Conservation (phyloP, 2,113 vertebrate species). For the Bubalus kerabau region DNA sequence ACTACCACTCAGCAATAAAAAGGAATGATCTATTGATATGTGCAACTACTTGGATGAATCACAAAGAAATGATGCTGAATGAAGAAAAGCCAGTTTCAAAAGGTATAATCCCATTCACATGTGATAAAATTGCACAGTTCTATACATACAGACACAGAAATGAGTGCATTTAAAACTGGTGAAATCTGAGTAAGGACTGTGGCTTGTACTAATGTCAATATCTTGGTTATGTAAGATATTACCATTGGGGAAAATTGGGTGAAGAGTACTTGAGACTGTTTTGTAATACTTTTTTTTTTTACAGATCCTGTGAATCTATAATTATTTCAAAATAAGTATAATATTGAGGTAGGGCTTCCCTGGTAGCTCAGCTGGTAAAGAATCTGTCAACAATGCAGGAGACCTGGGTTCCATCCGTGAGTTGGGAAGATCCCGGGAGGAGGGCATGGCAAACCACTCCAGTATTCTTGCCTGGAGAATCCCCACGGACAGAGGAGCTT, state of each 20-base stretch:
- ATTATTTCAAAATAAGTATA: constrained; percentile 38
- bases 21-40: background rate
- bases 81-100: constrained; percentile 24
- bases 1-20: constrained; percentile 31
- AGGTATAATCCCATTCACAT: background rate
- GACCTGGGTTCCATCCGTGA: background rate
- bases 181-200: constrained; percentile 1
- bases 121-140: background rate
- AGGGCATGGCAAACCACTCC: background rate
- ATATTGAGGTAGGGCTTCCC: background rate
- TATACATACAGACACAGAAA: constrained; percentile 6
- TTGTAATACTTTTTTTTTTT: background rate
- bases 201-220: background rate
- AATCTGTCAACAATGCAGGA: background rate
- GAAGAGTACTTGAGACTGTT: background rate
- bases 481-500: background rate
- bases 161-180: background rate
- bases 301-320: background rate
- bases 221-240: background rate
- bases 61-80: constrained; percentile 27
- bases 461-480: background rate
- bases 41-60: background rate
- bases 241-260: background rate
- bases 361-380: background rate
- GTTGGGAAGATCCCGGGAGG: background rate